Evolutionary conservation across 2,888 invertebrate species (phyloP).

Genomic region (Zygaena filipendulae): DNA sequence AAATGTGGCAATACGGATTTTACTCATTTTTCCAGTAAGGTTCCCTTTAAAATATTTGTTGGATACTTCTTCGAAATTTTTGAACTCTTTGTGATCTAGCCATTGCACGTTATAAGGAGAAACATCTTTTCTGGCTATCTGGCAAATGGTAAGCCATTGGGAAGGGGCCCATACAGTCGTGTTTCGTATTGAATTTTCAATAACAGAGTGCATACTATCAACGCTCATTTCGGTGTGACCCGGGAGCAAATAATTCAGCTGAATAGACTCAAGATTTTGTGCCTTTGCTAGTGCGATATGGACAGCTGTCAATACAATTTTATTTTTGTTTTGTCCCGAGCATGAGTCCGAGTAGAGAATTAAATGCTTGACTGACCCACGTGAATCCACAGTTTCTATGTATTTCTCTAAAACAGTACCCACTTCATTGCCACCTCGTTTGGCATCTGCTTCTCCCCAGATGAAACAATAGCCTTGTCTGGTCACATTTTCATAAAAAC

Average conservation of each 20-base stretch:
- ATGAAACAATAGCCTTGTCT: too few species aligned
- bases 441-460: too few species aligned
- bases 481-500: too few species aligned
- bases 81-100: slow-evolving; percentile 4
- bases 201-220: slow-evolving; percentile 15
- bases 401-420: slow-evolving; percentile 18
- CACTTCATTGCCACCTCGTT: too few species aligned
- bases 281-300: slow-evolving; percentile 7
- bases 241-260: slow-evolving; percentile 17
- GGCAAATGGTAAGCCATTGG: slow-evolving; percentile 13
- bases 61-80: slow-evolving; percentile 2
- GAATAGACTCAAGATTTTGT: slow-evolving; percentile 9
- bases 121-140: slow-evolving; percentile 4
- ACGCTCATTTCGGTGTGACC: slow-evolving; percentile 20
- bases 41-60: slow-evolving; percentile 9
- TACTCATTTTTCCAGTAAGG: slow-evolving; percentile 8
- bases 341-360: slow-evolving; percentile 5
- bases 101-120: slow-evolving; percentile 6
- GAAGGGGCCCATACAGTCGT: slow-evolving; percentile 15
- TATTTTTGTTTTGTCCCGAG: slow-evolving; percentile 4
- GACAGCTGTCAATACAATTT: slow-evolving; percentile 1
- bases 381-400: slow-evolving; percentile 9
- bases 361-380: not conserved
- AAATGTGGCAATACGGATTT: slow-evolving; percentile 1
- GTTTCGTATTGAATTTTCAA: slow-evolving; percentile 12